Base-by-base conservation (phyloP, 2,113 vertebrate genomes). In the Saguinus imperator region DNA sequence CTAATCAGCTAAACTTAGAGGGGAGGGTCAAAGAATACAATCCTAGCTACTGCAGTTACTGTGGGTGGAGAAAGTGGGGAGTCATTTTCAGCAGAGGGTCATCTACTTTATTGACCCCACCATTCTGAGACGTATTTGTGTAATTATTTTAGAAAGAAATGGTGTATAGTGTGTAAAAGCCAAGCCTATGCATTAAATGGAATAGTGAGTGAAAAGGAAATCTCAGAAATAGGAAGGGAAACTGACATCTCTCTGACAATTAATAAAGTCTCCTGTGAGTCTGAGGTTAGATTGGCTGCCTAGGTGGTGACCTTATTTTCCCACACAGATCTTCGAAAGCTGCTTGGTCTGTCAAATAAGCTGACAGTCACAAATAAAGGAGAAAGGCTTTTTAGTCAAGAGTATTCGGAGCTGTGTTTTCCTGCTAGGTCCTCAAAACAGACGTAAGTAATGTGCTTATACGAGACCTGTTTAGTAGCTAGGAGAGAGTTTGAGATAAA, bases 131-230 rank as follows among this genome's bases (percentile, higher is more conserved):
- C 17, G 57, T 25, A 73, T 4, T 1, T 45, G 32, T 6, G 4
- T 9, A 8, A 64, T 73, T 82, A 37, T 58, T 82, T 87, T 37
- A 94, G 83, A 77, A 77, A 81, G 32, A 75, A 58, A 81, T 86
- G 20, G 57, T 64, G 32, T 29, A 11, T 29, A 68, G 5, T 25
- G 66, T 5, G 23, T 79, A 80, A 87, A 79, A 40, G 25, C 40
- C 76, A 90, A 80, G 18, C 50, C 13, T n/a, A 43, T 57, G 27
- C 45, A 16, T 32, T 94, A 55, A 79, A 35, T 8, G 37, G 9
- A 29, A 70, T 35, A 29, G 35, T 66, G 32, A 61, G 23, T 72
- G n/a, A 48, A 35, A 76, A 73, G 45, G 25, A 57, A 92, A 73
- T 72, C 55, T 48, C 50, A 61, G 9, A 70, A 76, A 40, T 8